Evolutionary conservation across 2,797 vertebrate species (phyloP).

Genomic region (Vireo griseus): DNA sequence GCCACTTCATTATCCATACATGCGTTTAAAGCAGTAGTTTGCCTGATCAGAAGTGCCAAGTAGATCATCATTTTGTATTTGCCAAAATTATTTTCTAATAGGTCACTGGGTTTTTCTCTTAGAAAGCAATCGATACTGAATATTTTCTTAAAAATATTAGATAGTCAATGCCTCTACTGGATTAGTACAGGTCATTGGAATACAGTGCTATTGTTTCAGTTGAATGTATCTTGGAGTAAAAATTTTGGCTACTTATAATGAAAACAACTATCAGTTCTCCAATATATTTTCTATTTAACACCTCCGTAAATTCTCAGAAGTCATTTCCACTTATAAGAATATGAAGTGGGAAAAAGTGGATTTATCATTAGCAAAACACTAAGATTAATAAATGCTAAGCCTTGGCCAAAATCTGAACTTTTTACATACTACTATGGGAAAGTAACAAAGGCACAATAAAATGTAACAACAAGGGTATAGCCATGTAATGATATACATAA

Average conservation of each 20-base stretch:
- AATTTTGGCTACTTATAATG: not conserved
- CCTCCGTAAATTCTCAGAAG: not conserved
- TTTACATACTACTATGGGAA: not conserved
- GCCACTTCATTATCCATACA: not conserved
- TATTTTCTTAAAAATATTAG: conserved; percentile 74
- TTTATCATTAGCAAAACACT: not conserved
- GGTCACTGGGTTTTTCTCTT: conserved; percentile 67
- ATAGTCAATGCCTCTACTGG: conserved; percentile 75
- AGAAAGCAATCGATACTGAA: conserved; percentile 63
- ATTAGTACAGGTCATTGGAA: conserved; percentile 76
- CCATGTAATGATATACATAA: not conserved
- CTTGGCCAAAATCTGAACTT: not conserved
- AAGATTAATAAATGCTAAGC: not conserved
- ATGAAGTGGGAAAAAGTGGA: not conserved
- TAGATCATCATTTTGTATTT: conserved; percentile 74
- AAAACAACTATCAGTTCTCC: not conserved
- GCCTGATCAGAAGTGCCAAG: conserved; percentile 78
- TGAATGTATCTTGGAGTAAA: conserved; percentile 44
- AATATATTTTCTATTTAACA: not conserved
- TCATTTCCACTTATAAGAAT: not conserved
- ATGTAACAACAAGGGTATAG: not conserved
- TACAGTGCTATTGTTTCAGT: conserved; percentile 73
- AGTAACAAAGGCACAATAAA: not conserved
- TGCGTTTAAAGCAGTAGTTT: conserved; percentile 13
- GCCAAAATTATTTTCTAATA: conserved; percentile 80